Evolutionary conservation across 2,797 vertebrate species (phyloP), one percentile per base, ranked within the genome.

Genomic region (Choloepus didactylus): DNA sequence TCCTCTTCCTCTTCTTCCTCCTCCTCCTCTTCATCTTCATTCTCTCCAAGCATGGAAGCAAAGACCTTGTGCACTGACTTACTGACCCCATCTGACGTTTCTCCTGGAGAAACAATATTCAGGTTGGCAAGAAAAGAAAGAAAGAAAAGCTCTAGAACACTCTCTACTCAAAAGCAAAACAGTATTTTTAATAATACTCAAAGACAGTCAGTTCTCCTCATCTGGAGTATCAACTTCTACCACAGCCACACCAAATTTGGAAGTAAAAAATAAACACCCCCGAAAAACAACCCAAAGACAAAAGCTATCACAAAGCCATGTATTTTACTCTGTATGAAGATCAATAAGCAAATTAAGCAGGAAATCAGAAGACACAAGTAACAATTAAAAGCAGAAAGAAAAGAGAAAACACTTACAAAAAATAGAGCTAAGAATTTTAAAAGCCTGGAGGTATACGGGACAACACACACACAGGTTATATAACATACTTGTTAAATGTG

Each of bases 51-150:
- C 98, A 99, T 99, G 92, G 99, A 99, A 14, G 99, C 99, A 80
- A 99, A 99, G 77, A 99, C 99, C 59, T 98, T 98, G 95, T 99
- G 99, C 76, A 99, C 99, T 62, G 99, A 99, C 9, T 99, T 99
- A 95, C 99, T 99, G 97, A 99, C 98, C 0, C 99, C 99, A 87
- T 99, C 99, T 54, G 98, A 98, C 7, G 98, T 98, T 98, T 99
- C 98, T 76, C 97, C 98, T 98, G 87, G 87, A 96, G 64, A 81
- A 93, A 88, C 35, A 49, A 95, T 81, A 76, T 12, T 56, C 46
- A 95, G 69, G 38, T 25, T n/a, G 9, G 1, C 2, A 9, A 18
- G 3, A 6, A 29, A 4, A 29, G 3, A 19, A 10, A 15, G 5
- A 41, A n/a, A 9, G 8, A 49, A 59, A 59, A 9, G 8, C 19